These are phyloP conservation scores for Formica exsecta DNA, from an alignment of 1,140 invertebrate genomes.

Conservation along the genomic window DNA sequence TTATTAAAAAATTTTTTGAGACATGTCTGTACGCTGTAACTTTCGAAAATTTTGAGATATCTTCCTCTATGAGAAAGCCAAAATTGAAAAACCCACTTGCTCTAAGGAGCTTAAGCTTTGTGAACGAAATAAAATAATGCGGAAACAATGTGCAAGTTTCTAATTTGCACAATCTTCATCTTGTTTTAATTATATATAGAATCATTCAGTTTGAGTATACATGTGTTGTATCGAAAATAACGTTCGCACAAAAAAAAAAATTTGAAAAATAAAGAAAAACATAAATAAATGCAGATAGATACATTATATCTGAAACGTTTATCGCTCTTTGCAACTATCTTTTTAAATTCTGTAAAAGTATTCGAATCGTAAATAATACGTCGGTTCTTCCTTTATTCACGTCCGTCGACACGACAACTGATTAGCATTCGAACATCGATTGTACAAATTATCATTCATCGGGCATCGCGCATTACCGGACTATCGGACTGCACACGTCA, in stretches of 20 bases:
- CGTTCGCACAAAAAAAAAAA: neutral
- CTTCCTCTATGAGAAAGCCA: too few species aligned
- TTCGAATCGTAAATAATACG: neutral
- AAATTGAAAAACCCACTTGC: too few species aligned
- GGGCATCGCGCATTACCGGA: neutral
- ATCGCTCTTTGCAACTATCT: neutral
- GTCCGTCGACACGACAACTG: neutral
- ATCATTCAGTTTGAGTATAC: neutral
- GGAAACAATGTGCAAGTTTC: too few species aligned
- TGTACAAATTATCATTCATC: slow-evolving; percentile 10
- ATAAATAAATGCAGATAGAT: too few species aligned
- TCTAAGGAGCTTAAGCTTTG: too few species aligned
- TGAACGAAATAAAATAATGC: too few species aligned
- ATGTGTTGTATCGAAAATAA: neutral
- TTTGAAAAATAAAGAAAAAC: neutral
- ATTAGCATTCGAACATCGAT: slow-evolving; percentile 11
- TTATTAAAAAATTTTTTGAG: too few species aligned
- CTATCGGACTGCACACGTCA: neutral
- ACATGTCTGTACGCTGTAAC: too few species aligned
- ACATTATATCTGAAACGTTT: neutral
- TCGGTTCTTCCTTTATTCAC: neutral
- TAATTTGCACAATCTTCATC: too few species aligned
- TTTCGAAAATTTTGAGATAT: too few species aligned
- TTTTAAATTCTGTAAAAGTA: neutral
- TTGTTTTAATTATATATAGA: neutral